Base-by-base conservation (phyloP, 2,888 invertebrate species). In the Dastarcus helophoroides region DNA sequence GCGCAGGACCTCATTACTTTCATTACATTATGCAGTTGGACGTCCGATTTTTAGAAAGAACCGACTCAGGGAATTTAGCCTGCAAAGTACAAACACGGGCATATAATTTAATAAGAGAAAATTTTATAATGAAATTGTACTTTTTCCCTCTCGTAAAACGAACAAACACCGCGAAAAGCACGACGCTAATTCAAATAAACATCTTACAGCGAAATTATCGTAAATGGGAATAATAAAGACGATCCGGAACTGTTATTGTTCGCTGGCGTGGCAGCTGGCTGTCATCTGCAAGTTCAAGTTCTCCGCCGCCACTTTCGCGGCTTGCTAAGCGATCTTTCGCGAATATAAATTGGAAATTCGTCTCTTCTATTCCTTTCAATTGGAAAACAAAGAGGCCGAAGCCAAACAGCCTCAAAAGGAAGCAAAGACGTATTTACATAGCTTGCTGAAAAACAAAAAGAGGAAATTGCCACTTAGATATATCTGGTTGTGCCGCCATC, bases 301-400 rank as follows among this genome's bases (percentile, higher is more conserved):
- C 29, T 33, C 35, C 13, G 16, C n/a, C n/a, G n/a, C 14, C 38
- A 36, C 41, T 35, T 41, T 41, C 34, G 36, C 41, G 41, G 47
- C 51, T 44, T 48, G 48, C 50, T 51, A 52, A 46, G 46, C 46
- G 46, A 50, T 51, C 49, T 48, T 53, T 43, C 44, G 43, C 49
- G 53, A 55, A 56, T 56, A 54, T 53, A 55, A 56, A 58, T 56
- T 54, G 55, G 48, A 52, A 58, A 55, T 55, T 53, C 55, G 51
- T 51, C 49, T 48, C 41, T 48, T 52, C 50, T 50, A 51, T 51
- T 50, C 48, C 41, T 48, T 52, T 51, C 51, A 49, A 48, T 50
- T 47, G 50, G 36, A 47, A 52, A 47, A 54, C 51, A 53, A 51
- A 53, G 51, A 50, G 38, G 35, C 30, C 47, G 44, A 52, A 51